phyloP scores from a whole-genome alignment of 2,113 vertebrate species.

The Ranitomeya imitator region DNA sequence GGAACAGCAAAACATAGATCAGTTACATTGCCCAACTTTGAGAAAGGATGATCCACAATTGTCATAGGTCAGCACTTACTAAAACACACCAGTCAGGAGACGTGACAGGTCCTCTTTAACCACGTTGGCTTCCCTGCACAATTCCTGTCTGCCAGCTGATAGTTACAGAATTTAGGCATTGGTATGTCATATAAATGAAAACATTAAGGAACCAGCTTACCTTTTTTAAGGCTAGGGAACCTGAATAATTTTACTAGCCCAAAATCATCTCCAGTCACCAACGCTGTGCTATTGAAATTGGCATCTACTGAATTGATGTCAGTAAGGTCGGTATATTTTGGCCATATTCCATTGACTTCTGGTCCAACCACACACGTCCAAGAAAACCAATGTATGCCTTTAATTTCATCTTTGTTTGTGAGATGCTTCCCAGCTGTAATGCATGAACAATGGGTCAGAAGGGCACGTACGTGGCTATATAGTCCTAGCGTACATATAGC shows the following conservation, averaged over 20 bases:
- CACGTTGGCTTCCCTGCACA: no score
- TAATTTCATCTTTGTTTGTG: conserved; percentile 86
- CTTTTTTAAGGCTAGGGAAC: conserved; percentile 96
- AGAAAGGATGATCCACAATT: no score
- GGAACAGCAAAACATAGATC: no score
- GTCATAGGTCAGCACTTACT: no score
- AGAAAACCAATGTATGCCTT: conserved; percentile 90
- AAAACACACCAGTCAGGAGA: no score
- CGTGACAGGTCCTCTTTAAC: no score
- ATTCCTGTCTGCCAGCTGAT: no score
- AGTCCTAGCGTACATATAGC: neutral
- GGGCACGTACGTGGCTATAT: neutral
- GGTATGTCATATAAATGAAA: no score
- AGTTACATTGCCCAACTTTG: no score
- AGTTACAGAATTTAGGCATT: neutral
- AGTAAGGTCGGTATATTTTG: conserved; percentile 86
- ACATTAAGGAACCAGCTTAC: conserved; percentile 65
- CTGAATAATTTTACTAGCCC: conserved; percentile 90
- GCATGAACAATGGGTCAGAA: conserved; percentile 3
- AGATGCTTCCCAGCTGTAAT: conserved; percentile 87
- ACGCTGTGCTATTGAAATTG: conserved; percentile 86
- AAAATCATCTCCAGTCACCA: conserved; percentile 91
- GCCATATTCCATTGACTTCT: conserved; percentile 94
- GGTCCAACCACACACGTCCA: conserved; percentile 92
- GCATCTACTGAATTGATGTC: conserved; percentile 94